These are phyloP conservation scores for Oncorhynchus tshawytscha DNA, from an alignment of 2,113 vertebrate genomes.

Conservation along the genomic window DNA sequence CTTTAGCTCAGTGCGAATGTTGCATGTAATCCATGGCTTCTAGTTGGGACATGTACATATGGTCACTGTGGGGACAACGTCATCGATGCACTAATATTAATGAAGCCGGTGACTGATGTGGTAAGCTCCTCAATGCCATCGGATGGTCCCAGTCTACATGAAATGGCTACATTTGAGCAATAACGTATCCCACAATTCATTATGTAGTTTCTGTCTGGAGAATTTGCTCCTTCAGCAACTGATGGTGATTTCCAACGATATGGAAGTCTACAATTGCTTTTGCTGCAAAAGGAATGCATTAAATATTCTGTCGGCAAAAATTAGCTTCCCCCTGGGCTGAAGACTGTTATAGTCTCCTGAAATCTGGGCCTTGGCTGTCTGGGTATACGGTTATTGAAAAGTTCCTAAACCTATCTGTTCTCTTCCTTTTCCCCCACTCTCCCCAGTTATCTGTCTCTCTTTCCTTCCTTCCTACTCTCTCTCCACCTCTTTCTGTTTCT, in stretches of 20 bases:
- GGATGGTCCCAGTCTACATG: conserved; percentile 21
- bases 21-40: too few relatives aligned
- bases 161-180: conserved; percentile 36
- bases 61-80: too few relatives aligned
- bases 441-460: conserved; percentile 35
- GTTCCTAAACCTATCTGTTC: conserved; percentile 34
- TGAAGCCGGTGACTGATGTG: too few relatives aligned
- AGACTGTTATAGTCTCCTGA: conserved; percentile 62
- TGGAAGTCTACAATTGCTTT: conserved; percentile 47
- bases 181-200: conserved; percentile 20
- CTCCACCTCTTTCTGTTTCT: conserved; percentile 13
- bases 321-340: conserved; percentile 66
- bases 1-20: too few relatives aligned
- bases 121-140: too few relatives aligned
- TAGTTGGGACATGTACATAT: too few relatives aligned
- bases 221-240: conserved; percentile 35
- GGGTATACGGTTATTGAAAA: conserved; percentile 73
- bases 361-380: conserved; percentile 73
- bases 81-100: too few relatives aligned
- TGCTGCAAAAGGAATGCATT: conserved; percentile 59
- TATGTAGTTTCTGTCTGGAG: conserved; percentile 27
- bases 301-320: conserved; percentile 62
- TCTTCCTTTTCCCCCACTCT: conserved; percentile 38
- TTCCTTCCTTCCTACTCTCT: conserved; percentile 28
- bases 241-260: conserved; percentile 51